These are phyloP conservation scores for Clarias batrachus DNA, from an alignment of 2,113 vertebrate species.

Conservation along the genomic window DNA sequence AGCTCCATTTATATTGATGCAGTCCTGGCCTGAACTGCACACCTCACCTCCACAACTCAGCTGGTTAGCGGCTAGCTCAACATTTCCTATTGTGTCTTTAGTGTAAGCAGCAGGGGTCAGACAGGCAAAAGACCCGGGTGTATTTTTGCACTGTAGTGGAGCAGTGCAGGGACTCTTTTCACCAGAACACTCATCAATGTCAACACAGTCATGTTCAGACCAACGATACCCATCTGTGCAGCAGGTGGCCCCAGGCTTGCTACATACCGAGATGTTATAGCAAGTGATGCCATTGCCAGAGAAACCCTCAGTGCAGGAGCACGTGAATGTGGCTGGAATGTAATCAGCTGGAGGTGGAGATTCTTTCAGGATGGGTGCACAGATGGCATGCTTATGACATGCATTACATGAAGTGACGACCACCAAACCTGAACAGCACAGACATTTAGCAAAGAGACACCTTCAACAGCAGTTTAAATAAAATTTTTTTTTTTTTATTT, in stretches of 20 bases:
- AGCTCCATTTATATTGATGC: slow-evolving; percentile 11
- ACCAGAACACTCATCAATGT: slow-evolving; percentile 60
- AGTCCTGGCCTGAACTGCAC: slow-evolving; percentile 34
- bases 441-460: neutral
- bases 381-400: slow-evolving; percentile 22
- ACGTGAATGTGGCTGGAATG: slow-evolving; percentile 29
- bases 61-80: slow-evolving; percentile 1
- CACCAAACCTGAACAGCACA: slow-evolving; percentile 7
- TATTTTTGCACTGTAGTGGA: slow-evolving; percentile 57
- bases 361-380: slow-evolving; percentile 1
- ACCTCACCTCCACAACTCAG: slow-evolving; percentile 18
- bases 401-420: slow-evolving; percentile 28
- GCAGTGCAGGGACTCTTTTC: slow-evolving; percentile 40
- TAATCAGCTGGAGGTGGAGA: neutral
- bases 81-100: slow-evolving; percentile 1
- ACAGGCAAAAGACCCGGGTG: slow-evolving; percentile 57
- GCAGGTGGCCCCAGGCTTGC: slow-evolving; percentile 42
- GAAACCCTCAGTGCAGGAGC: slow-evolving; percentile 63
- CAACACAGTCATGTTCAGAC: slow-evolving; percentile 60
- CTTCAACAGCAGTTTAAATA: neutral
- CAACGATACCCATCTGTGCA: slow-evolving; percentile 58
- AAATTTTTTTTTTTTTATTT: neutral
- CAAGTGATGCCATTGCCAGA: slow-evolving; percentile 62
- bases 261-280: slow-evolving; percentile 51
- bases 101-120: neutral